These are phyloP conservation scores for Montipora foliosa DNA, from an alignment of 64 coral and sea anemone species.

Conservation along the genomic window DNA sequence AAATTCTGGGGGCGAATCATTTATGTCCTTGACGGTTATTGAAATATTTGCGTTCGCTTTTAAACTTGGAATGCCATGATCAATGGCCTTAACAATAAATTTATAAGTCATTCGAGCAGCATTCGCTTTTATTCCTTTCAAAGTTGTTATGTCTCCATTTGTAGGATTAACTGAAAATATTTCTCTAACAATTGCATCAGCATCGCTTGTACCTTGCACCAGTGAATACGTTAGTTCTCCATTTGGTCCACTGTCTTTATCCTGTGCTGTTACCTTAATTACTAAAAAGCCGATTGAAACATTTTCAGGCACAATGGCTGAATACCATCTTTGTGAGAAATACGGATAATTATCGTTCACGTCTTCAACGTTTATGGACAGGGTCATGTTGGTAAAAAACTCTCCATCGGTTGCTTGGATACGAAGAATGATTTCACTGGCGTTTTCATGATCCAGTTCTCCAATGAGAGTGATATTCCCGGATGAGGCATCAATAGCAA, in stretches of 20 bases:
- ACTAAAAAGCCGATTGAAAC: not conserved
- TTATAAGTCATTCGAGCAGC: not conserved
- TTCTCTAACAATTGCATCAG: too few species aligned
- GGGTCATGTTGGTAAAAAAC: not conserved
- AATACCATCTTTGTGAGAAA: not conserved
- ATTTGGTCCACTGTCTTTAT: slow-evolving; percentile 3
- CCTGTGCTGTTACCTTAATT: slow-evolving; percentile 14
- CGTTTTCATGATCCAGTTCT: not conserved
- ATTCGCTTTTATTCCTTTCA: not conserved
- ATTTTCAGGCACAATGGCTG: not conserved
- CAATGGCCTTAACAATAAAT: not conserved
- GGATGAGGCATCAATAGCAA: slow-evolving; percentile 18
- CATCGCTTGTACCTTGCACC: not conserved
- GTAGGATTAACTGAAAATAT: not conserved
- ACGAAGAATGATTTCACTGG: not conserved
- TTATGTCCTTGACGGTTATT: not conserved
- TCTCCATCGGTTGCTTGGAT: slow-evolving; percentile 45
- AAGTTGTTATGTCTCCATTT: not conserved
- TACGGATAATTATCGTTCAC: slow-evolving; percentile 2
- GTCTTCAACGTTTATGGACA: not conserved
- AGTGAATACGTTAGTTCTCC: not conserved
- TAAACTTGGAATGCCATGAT: not conserved
- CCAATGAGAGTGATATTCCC: slow-evolving; percentile 23
- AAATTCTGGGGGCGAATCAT: slow-evolving; percentile 7
- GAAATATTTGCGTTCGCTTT: not conserved